phyloP scores from a whole-genome alignment of 92 coral and sea anemone species.

The Paragorgia papillata region DNA sequence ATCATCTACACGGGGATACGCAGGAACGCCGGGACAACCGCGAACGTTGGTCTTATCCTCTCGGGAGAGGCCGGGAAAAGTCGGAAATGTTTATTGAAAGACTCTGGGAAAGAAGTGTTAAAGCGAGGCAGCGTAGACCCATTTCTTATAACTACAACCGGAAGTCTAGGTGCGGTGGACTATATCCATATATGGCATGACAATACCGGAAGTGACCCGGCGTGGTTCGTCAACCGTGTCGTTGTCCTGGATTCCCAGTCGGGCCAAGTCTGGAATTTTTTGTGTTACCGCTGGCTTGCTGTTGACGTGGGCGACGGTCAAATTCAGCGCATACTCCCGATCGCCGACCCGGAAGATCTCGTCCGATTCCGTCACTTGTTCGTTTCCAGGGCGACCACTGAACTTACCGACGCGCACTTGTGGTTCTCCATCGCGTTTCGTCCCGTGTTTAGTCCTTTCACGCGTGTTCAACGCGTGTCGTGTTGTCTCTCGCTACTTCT shows the following conservation, averaged over 20 bases:
- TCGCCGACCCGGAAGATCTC: conserved; percentile 74
- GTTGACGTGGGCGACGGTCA: conserved; percentile 93
- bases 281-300: conserved; percentile 95
- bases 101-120: conserved; percentile 49
- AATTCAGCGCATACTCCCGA: conserved; percentile 75
- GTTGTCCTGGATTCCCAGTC: conserved; percentile 70
- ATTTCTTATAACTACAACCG: conserved; percentile 75
- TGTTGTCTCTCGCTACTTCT: conserved; percentile 94
- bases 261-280: conserved; percentile 64
- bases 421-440: conserved; percentile 96
- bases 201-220: conserved; percentile 84
- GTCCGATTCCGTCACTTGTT: conserved; percentile 75
- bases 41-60: conserved; percentile 82
- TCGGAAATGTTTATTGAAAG: conserved; percentile 72
- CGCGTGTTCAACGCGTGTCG: conserved; percentile 92
- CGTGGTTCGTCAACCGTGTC: conserved; percentile 85
- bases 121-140: conserved; percentile 72
- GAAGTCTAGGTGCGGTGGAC: conserved; percentile 75
- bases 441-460: conserved; percentile 75
- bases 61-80: conserved; percentile 82
- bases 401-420: conserved; percentile 89
- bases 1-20: conserved; percentile 84
- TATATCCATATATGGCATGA: conserved; percentile 96
- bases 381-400: conserved; percentile 72
- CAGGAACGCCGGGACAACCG: conserved; percentile 89